These are phyloP conservation scores for Scolopax rusticola DNA, from an alignment of 2,797 vertebrate species.

Conservation along the genomic window DNA sequence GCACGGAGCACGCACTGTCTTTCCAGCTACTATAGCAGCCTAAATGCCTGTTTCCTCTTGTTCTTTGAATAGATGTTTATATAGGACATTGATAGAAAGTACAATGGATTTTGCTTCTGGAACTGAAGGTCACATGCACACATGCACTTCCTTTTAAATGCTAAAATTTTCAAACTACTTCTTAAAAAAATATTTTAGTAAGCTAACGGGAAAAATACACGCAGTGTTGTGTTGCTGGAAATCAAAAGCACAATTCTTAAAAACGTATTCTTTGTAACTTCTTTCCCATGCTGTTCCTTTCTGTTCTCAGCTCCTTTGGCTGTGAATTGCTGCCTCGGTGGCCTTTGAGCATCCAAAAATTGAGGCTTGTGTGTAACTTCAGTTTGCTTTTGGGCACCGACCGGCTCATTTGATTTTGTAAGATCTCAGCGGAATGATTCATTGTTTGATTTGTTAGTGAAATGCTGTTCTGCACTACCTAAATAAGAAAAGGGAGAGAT, in stretches of 20 bases:
- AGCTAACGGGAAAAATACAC: background rate
- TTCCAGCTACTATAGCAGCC: background rate
- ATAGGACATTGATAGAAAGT: background rate
- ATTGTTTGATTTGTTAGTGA: background rate
- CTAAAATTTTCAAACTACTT: background rate
- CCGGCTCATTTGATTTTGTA: background rate
- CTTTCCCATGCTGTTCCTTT: background rate
- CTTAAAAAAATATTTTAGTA: background rate
- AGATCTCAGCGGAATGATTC: background rate
- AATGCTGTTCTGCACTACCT: rapidly evolving
- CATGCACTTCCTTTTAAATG: background rate
- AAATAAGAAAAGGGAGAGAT: background rate
- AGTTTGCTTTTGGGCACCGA: background rate
- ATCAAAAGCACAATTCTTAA: background rate
- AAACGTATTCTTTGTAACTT: background rate
- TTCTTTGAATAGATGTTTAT: background rate
- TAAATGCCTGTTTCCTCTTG: background rate
- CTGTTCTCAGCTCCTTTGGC: background rate
- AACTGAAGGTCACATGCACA: background rate
- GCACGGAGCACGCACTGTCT: background rate
- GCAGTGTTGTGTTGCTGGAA: background rate
- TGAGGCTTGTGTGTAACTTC: background rate
- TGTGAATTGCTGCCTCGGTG: background rate
- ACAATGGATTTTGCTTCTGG: background rate
- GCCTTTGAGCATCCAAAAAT: background rate